phyloP scores from a whole-genome alignment of 2,888 invertebrate genomes.

The Monoplex corrugatus region DNA sequence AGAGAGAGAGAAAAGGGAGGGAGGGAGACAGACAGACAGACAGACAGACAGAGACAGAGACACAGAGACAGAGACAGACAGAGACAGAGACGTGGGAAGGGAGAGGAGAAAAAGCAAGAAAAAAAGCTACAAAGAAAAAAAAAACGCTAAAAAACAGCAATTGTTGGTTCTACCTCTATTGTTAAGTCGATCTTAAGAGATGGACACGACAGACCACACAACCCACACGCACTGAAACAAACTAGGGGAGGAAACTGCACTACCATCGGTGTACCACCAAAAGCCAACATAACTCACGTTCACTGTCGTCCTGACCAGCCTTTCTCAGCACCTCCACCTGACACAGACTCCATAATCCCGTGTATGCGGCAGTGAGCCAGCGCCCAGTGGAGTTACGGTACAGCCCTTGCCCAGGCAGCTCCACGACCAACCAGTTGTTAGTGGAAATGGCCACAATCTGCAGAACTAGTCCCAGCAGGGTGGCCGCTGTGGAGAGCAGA shows the following conservation, averaged over 20 bases:
- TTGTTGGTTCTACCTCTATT: too few species aligned
- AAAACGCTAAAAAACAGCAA: too few species aligned
- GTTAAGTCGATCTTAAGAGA: not conserved
- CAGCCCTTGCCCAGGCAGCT: conserved; percentile 53
- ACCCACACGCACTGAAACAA: not conserved
- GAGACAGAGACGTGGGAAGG: not conserved
- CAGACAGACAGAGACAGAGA: not conserved
- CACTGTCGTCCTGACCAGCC: conserved; percentile 40
- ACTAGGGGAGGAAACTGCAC: too few species aligned
- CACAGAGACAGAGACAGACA: too few species aligned
- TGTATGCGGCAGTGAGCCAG: conserved; percentile 60
- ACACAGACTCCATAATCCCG: conserved; percentile 70
- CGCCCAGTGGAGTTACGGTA: conserved; percentile 61
- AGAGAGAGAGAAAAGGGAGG: not conserved
- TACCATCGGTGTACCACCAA: not conserved
- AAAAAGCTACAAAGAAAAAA: too few species aligned
- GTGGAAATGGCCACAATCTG: conserved; percentile 60
- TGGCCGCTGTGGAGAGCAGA: conserved; percentile 53
- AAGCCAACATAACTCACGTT: conserved; percentile 47
- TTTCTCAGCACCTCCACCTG: conserved; percentile 43
- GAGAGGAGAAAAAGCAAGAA: too few species aligned
- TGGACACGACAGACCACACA: not conserved
- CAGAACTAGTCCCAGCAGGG: conserved; percentile 56
- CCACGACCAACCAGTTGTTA: conserved; percentile 55
- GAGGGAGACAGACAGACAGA: not conserved